These are phyloP conservation scores for Hiodon alosoides DNA, from an alignment of 2,113 vertebrate species.

Conservation along the genomic window DNA sequence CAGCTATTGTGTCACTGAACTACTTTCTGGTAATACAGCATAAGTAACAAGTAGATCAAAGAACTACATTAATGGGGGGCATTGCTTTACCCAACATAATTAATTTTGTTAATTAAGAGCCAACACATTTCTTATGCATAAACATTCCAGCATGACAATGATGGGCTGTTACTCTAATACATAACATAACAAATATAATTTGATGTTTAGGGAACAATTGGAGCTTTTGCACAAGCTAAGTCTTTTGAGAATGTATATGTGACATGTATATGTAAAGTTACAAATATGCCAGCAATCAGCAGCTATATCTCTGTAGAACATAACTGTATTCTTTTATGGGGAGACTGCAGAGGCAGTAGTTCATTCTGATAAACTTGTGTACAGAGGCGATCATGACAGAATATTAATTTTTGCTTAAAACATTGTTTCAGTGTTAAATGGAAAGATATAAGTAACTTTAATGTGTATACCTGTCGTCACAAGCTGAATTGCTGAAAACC, in stretches of 20 bases:
- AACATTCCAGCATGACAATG: neutral
- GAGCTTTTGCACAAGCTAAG: neutral
- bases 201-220: neutral
- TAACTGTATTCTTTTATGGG: neutral
- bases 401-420: too few relatives aligned
- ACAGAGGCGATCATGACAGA: too few relatives aligned
- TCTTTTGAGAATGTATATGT: neutral
- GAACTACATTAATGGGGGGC: slow-evolving; percentile 39
- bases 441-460: too few relatives aligned
- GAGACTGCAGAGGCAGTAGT: too few relatives aligned
- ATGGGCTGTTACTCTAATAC: neutral
- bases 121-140: neutral
- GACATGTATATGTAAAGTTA: neutral
- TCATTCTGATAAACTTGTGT: too few relatives aligned
- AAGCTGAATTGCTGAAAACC: too few relatives aligned
- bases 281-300: neutral
- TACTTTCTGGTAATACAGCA: slow-evolving; percentile 38
- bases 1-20: slow-evolving; percentile 35
- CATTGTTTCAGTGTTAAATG: too few relatives aligned
- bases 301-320: neutral
- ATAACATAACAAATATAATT: neutral
- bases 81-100: slow-evolving; percentile 17
- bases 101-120: slow-evolving; percentile 17
- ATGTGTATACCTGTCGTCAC: too few relatives aligned
- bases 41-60: slow-evolving; percentile 41